phyloP scores from a whole-genome alignment of 2,888 invertebrate genomes.

The Spisula solida region DNA sequence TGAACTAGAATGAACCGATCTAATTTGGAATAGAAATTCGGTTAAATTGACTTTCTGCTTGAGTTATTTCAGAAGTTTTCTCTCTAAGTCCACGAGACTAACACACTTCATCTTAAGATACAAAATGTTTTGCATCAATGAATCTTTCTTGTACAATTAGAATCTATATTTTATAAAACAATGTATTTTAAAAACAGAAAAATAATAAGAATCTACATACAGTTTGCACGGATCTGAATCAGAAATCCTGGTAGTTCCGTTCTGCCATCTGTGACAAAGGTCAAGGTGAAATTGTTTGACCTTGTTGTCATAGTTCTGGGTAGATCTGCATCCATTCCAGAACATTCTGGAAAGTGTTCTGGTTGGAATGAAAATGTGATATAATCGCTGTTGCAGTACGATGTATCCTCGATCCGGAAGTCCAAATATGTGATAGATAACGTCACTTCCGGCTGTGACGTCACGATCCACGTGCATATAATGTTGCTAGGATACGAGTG shows the following conservation, averaged over 20 bases:
- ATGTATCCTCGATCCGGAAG: conserved; percentile 57
- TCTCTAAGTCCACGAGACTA: no score
- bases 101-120: no score
- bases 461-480: conserved; percentile 55
- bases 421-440: conserved; percentile 47
- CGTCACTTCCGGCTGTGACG: conserved; percentile 35
- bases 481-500: conserved; percentile 52
- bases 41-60: no score
- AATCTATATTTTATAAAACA: no score
- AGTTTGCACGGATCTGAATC: conserved; percentile 32
- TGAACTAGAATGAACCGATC: no score
- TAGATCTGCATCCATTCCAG: conserved; percentile 29
- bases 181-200: no score
- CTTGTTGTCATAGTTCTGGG: conserved; percentile 28
- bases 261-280: conserved; percentile 48
- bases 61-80: no score
- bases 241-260: conserved; percentile 53
- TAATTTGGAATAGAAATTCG: no score
- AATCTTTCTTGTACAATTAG: no score
- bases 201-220: conserved; percentile 37
- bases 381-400: conserved; percentile 61
- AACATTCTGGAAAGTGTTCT: conserved; percentile 39
- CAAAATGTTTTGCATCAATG: no score
- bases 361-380: conserved; percentile 44
- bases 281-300: conserved; percentile 38